Evolutionary conservation across 2,888 invertebrate species (phyloP), one percentile per base, ranked within the genome.

Genomic region (Epinotia nisella): DNA sequence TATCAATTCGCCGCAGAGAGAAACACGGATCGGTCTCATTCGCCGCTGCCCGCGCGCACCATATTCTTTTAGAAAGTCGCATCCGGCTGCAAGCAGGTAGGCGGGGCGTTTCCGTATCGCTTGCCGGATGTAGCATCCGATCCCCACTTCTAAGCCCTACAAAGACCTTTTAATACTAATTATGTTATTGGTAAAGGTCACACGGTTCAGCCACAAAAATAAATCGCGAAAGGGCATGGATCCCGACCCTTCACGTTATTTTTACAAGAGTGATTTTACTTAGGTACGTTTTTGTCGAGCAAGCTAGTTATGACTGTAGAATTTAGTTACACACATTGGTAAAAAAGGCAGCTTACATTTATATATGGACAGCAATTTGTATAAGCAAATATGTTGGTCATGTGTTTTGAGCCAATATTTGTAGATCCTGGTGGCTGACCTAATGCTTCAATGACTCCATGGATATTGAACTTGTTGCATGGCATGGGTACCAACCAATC

Each of bases 51-150:
- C 78, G 83, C 83, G 85, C 87, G 84, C 85, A 86, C 87, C 86
- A 87, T 88, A 88, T 90, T 91, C 77, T 92, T 92, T 93, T 93
- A 93, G 93, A 93, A 93, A 93, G 93, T 92, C 79, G 88, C 86
- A 92, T 93, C 93, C 93, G 93, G 91, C 85, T 91, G 78, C 80
- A 82, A 80, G 76, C 77, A 82, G 76, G 83, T 84, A 87, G 89
- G 85, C 86, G 87, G 84, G 83, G 84, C 87, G 87, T 87, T 91
- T 90, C 92, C 92, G 90, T 83, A 80, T 78, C 75, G 78, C 76
- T 76, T 83, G 82, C 87, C 90, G 90, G 90, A 90, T 90, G 86
- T 89, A 80, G 84, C 81, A 85, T 85, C 85, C 85, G 77, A 59
- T 78, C 67, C 21, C 41, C 58, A 58, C 64, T 78, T 72, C 77